Evolutionary conservation across 2,888 invertebrate species (phyloP).

Genomic region (Argynnis bischoffii): DNA sequence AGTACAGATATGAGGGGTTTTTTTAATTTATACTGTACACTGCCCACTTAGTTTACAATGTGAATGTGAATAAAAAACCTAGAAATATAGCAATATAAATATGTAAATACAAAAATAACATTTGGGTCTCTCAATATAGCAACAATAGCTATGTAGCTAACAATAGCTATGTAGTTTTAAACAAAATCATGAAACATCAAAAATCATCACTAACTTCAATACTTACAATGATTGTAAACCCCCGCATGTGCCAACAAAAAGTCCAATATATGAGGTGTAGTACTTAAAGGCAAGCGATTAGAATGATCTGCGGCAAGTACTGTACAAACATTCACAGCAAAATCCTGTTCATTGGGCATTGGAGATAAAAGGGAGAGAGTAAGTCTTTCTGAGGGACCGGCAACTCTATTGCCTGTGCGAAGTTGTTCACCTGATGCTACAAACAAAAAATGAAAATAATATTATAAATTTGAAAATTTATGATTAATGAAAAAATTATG

Average conservation of each 20-base stretch:
- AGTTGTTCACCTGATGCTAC: conserved; percentile 72
- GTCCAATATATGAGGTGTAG: conserved; percentile 93
- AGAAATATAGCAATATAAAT: too few species aligned
- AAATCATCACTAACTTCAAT: neutral
- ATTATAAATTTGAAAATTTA: neutral
- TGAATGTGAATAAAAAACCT: too few species aligned
- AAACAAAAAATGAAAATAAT: conserved; percentile 4
- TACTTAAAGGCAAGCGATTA: conserved; percentile 91
- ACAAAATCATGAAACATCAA: too few species aligned
- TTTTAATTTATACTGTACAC: too few species aligned
- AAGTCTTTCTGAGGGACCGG: conserved; percentile 87
- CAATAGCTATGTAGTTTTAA: too few species aligned
- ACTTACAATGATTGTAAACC: conserved; percentile 93
- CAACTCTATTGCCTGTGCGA: conserved; percentile 55
- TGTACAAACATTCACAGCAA: conserved; percentile 98
- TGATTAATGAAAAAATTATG: too few species aligned
- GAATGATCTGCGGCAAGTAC: conserved; percentile 96
- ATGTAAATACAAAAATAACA: too few species aligned
- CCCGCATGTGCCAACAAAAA: conserved; percentile 96
- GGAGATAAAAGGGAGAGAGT: conserved; percentile 96
- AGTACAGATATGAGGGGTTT: neutral
- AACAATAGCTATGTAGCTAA: too few species aligned
- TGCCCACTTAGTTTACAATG: too few species aligned
- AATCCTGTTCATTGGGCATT: conserved; percentile 98
- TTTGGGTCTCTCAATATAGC: too few species aligned